Evolutionary conservation across 2,888 invertebrate genomes (phyloP), one percentile per base, ranked within the genome.

Genomic region (Caenorhabditis virilis): DNA sequence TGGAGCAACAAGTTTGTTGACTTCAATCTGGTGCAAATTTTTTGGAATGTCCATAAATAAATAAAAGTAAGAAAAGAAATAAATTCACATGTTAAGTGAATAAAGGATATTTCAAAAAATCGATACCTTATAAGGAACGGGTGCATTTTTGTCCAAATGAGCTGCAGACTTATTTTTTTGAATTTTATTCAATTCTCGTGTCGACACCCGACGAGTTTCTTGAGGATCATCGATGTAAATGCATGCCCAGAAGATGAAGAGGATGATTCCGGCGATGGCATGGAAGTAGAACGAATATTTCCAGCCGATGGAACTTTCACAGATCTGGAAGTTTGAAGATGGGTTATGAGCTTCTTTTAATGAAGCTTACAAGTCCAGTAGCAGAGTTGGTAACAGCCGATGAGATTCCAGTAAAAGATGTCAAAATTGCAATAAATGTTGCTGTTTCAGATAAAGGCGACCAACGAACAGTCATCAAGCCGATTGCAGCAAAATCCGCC

Each of bases 221-320:
- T 62, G 55, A 13, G 76, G 76, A 49, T 76, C 72, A 41, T 76
- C 76, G n/a, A 55, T 69, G 53, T 76, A 76, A 23, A 73, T 48
- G 22, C 61, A 36, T 18, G 70, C 39, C 76, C 76, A 76, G 9
- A 64, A 30, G 4, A 59, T 26, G 41, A 76, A 74, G 42, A 70
- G 52, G 27, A 72, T 16, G 13, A 68, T 54, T 1, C 68, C 65
- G 15, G 59, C 45, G 11, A 51, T 33, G 9, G 53, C 68, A 48
- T 79, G 79, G 20, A 64, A 51, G 57, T 79, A 79, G 70, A 75
- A 80, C 15, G 78, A 75, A 25, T 73, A 78, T 25, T 78, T 67
- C 80, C 80, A 80, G 13, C 80, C 79, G 22, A 68, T 61, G 3
- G 49, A 49, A 5, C 69, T 59, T 35, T 56, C 54, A 55, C 76